phyloP scores from a whole-genome alignment of 1,140 invertebrate genomes.

The Orchestia grillus region DNA sequence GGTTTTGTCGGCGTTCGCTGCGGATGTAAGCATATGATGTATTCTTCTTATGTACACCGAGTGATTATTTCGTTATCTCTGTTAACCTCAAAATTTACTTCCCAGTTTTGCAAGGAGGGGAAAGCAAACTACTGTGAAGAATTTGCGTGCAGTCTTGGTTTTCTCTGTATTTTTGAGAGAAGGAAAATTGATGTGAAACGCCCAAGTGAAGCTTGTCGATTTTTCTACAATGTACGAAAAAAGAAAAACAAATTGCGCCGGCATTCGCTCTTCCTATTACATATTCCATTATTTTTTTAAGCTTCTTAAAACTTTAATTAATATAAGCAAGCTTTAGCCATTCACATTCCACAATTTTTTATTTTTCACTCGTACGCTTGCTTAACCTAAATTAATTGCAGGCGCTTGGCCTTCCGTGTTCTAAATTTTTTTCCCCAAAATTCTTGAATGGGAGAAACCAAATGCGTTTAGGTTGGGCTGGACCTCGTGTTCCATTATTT shows the following conservation, averaged over 20 bases:
- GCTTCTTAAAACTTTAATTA: not conserved
- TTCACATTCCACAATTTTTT: not conserved
- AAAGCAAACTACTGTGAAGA: not conserved
- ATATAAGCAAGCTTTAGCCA: not conserved
- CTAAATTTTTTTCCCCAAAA: not conserved
- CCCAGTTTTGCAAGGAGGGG: not conserved
- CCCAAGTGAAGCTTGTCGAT: not conserved
- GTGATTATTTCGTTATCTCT: too few species aligned
- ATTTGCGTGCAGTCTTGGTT: not conserved
- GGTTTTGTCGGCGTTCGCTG: too few species aligned
- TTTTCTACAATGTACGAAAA: not conserved
- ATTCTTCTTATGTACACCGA: too few species aligned
- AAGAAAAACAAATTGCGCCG: not conserved
- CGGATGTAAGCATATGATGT: too few species aligned
- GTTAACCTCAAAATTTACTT: not conserved
- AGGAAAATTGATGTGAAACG: too few species aligned
- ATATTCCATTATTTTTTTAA: not conserved
- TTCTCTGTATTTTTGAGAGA: not conserved
- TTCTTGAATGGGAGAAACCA: not conserved
- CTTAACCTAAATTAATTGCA: not conserved
- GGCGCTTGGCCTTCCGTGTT: not conserved
- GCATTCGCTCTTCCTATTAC: not conserved
- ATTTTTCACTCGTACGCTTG: not conserved
- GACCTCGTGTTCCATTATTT: constrained; percentile 21
- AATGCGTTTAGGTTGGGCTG: not conserved